These are phyloP conservation scores for Cariama cristata DNA, from an alignment of 2,113 vertebrate genomes.

Conservation along the genomic window DNA sequence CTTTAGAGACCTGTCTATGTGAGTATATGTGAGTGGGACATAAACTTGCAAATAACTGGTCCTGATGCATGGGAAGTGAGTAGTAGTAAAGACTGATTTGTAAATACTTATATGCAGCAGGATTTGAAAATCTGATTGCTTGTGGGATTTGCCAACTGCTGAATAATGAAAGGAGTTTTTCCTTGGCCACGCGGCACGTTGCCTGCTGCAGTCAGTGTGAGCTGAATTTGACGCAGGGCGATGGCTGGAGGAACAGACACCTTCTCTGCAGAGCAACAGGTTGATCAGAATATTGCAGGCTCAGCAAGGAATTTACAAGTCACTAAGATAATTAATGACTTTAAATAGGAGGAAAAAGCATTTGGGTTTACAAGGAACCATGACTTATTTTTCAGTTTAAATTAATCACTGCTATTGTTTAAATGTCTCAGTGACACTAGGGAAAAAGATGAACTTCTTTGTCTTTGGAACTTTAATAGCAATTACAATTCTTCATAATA, in stretches of 20 bases:
- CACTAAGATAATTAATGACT: not conserved
- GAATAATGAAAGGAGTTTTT: not conserved
- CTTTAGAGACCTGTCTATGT: not conserved
- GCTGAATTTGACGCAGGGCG: not conserved
- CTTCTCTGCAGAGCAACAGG: not conserved
- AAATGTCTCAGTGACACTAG: constrained; percentile 36
- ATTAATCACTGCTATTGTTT: constrained; percentile 46
- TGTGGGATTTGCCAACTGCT: not conserved
- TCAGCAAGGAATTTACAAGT: not conserved
- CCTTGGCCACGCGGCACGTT: not conserved
- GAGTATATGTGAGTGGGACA: not conserved
- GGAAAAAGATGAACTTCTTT: constrained; percentile 26
- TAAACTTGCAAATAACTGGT: not conserved
- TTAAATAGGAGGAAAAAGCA: not conserved
- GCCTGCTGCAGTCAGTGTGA: not conserved
- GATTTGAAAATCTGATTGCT: not conserved
- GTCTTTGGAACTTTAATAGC: constrained; percentile 19
- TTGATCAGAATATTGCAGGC: not conserved
- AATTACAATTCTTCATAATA: not conserved
- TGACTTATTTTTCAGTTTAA: constrained; percentile 24
- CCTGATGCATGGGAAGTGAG: not conserved
- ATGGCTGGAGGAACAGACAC: not conserved
- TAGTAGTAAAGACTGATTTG: not conserved
- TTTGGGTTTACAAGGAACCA: not conserved
- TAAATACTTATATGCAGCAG: not conserved